Evolutionary conservation across 2,797 vertebrate genomes (phyloP).

Genomic region (Mormyrops boulengeri): DNA sequence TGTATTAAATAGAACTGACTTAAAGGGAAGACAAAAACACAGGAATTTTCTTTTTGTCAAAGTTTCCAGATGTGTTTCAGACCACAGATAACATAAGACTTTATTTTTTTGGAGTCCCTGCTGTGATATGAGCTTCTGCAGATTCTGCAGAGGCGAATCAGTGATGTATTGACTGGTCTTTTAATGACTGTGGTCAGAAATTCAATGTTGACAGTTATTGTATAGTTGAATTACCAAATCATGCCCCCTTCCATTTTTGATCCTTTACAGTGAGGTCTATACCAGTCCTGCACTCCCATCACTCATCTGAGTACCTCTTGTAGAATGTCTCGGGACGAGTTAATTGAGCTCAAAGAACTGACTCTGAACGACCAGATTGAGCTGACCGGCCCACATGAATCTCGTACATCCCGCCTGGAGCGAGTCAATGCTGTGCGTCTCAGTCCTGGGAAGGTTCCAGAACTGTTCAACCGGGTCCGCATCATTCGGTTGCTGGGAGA

Average conservation of each 20-base stretch:
- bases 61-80: neutral
- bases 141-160: neutral
- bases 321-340: conserved; percentile 74
- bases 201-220: neutral
- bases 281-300: conserved; percentile 27
- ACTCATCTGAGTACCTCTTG: conserved; percentile 28
- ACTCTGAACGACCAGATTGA: conserved; percentile 65
- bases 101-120: neutral
- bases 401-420: conserved; percentile 54
- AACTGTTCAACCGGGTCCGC: conserved; percentile 43
- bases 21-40: neutral
- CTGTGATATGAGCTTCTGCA: neutral
- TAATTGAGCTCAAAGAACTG: conserved; percentile 83
- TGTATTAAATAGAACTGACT: neutral
- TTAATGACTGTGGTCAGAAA: neutral
- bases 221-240: neutral
- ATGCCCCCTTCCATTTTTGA: neutral
- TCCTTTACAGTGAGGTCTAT: neutral
- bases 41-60: neutral
- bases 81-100: neutral
- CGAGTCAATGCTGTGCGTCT: conserved; percentile 65
- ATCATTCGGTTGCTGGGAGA: conserved; percentile 57
- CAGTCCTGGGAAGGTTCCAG: conserved; percentile 61
- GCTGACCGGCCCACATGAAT: conserved; percentile 48
- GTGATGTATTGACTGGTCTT: neutral